Conservation (phyloP, 1,140 invertebrate genomes). For the Drosophila guanche region DNA sequence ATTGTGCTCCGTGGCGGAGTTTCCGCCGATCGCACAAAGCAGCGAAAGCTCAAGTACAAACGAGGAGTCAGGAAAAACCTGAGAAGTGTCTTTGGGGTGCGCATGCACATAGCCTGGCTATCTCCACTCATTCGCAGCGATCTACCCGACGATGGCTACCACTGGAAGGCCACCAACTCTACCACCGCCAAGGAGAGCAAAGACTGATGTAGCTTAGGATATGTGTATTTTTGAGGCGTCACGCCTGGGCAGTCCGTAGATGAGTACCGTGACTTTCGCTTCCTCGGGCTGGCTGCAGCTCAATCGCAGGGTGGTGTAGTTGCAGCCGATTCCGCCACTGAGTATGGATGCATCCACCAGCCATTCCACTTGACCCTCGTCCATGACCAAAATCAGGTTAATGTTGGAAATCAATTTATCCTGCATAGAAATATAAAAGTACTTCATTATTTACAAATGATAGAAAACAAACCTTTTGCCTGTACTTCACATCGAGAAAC, state of each 20-base stretch:
- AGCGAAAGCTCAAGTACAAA: conserved; percentile 85
- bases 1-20: conserved; percentile 83
- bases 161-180: conserved; percentile 84
- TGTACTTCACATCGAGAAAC: conserved; percentile 26
- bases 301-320: conserved; percentile 48
- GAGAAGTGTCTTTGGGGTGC: conserved; percentile 88
- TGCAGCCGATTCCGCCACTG: conserved; percentile 49
- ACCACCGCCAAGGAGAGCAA: conserved; percentile 85
- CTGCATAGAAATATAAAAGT: conserved; percentile 21
- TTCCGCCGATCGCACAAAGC: conserved; percentile 55
- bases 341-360: conserved; percentile 21
- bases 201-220: conserved; percentile 17
- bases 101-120: conserved; percentile 90
- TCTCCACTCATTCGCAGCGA: conserved; percentile 91
- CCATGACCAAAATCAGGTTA: conserved; percentile 55
- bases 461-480: conserved; percentile 38
- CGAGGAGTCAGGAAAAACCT: conserved; percentile 89
- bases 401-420: conserved; percentile 30
- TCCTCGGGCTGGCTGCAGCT: not conserved
- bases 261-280: conserved; percentile 39
- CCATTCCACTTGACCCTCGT: conserved; percentile 30
- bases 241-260: conserved; percentile 41
- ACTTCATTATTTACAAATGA: not conserved
- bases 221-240: not conserved
- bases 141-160: conserved; percentile 89